Evolutionary conservation across 2,888 invertebrate species (phyloP).

Genomic region (Agriopis aurantiaria): DNA sequence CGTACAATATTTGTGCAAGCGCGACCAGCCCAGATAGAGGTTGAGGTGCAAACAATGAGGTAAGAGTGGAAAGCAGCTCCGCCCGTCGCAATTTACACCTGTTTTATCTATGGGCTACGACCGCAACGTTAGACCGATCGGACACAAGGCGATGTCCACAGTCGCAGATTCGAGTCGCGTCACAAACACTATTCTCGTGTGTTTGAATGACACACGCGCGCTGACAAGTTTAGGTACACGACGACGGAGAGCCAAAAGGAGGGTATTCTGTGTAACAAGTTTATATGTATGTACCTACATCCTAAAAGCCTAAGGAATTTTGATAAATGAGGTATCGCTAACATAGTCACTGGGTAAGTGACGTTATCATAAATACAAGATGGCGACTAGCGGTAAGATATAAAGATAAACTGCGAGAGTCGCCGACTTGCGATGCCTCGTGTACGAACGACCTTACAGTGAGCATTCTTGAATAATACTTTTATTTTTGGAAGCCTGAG

Average conservation of each 20-base stretch:
- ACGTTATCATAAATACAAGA: neutral
- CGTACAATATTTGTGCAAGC: constrained; percentile 52
- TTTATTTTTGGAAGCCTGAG: neutral
- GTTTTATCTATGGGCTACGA: constrained; percentile 16
- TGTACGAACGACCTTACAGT: neutral
- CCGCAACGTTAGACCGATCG: neutral
- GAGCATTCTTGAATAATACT: neutral
- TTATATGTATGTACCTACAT: too few species aligned
- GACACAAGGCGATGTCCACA: neutral
- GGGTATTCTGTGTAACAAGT: too few species aligned
- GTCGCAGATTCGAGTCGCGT: too few species aligned
- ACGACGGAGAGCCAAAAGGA: too few species aligned
- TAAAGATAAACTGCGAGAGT: neutral
- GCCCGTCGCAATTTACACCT: constrained; percentile 47
- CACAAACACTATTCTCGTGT: neutral
- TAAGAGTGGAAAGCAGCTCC: constrained; percentile 57
- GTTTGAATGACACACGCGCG: neutral
- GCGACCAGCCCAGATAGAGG: constrained; percentile 57
- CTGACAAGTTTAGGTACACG: too few species aligned
- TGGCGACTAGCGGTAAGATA: too few species aligned
- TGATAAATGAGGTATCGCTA: too few species aligned
- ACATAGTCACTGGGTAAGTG: too few species aligned
- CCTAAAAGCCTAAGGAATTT: too few species aligned
- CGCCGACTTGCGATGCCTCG: neutral
- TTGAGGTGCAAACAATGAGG: constrained; percentile 59